Conservation (phyloP, 1,140 invertebrate genomes). For the Zaprionus capensis region DNA sequence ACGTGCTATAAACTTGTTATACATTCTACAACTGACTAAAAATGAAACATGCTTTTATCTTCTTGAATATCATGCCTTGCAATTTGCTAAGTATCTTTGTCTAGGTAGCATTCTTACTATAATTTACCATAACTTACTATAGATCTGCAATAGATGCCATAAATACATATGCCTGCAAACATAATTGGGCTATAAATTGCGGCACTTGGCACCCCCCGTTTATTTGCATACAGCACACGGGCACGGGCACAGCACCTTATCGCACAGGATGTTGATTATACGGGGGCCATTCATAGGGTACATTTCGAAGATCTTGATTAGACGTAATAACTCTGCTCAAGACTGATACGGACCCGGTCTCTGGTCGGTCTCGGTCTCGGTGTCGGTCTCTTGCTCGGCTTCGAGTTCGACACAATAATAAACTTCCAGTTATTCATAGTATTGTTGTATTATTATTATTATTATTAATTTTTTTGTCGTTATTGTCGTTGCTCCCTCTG, state of each 20-base stretch:
- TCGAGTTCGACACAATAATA: constrained; percentile 61
- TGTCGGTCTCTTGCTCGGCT: neutral
- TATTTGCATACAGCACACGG: constrained; percentile 67
- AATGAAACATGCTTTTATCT: no score
- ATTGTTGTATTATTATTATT: constrained; percentile 37
- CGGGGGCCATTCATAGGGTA: constrained; percentile 26
- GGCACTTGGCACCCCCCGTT: constrained; percentile 52
- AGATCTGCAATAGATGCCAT: constrained; percentile 11
- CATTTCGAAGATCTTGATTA: constrained; percentile 66
- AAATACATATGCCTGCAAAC: constrained; percentile 12
- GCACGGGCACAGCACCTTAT: constrained; percentile 28
- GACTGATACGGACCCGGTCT: constrained; percentile 35
- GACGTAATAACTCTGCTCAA: constrained; percentile 45
- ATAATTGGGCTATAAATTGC: constrained; percentile 39
- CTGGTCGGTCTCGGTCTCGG: neutral
- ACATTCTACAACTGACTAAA: no score
- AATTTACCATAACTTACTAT: neutral
- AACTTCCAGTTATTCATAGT: constrained; percentile 53
- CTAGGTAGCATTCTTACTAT: neutral
- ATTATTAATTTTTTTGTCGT: constrained; percentile 11
- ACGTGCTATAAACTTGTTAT: neutral
- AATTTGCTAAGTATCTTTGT: neutral
- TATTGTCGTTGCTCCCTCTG: constrained; percentile 26
- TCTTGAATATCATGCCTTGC: neutral
- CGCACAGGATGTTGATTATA: constrained; percentile 75